Percentiles rank a stretch among this genome's conserved stretches.
phyloP scores from a whole-genome alignment of 1,140 invertebrate genomes.

The Scaptomyza montana region DNA sequence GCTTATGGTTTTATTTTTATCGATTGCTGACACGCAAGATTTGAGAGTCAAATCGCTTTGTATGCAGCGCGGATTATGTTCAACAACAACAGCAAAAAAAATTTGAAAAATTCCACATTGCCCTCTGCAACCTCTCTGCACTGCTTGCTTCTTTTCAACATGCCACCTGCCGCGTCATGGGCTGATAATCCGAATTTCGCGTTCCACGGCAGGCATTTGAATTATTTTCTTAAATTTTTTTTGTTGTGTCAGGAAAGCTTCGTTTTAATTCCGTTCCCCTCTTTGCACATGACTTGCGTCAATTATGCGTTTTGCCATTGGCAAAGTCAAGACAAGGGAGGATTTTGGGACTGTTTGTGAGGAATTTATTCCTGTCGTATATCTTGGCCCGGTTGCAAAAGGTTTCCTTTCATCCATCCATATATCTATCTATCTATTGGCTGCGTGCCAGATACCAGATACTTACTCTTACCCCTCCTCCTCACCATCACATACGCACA shows the following conservation, averaged over 20 bases:
- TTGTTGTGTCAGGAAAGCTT: too few species aligned
- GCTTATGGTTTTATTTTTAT: slow-evolving; percentile 13
- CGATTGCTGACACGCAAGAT: slow-evolving; percentile 21
- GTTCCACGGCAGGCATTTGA: slow-evolving; percentile 44
- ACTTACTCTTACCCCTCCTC: not conserved
- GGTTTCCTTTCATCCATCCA: slow-evolving; percentile 36
- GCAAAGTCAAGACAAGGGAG: not conserved
- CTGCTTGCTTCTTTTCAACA: not conserved
- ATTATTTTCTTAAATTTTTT: slow-evolving; percentile 39
- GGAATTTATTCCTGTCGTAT: slow-evolving; percentile 24
- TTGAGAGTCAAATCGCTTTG: slow-evolving; percentile 15
- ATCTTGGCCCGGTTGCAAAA: not conserved
- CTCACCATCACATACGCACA: slow-evolving; percentile 40
- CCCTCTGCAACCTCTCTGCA: not conserved
- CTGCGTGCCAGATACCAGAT: slow-evolving; percentile 37
- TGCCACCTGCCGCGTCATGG: slow-evolving; percentile 24
- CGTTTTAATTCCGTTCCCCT: not conserved
- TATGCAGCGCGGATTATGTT: slow-evolving; percentile 6
- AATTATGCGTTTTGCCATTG: slow-evolving; percentile 55
- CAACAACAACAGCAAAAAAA: not conserved
- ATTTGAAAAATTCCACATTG: slow-evolving; percentile 18
- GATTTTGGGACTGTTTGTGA: not conserved
- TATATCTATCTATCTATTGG: slow-evolving; percentile 46
- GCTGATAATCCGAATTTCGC: slow-evolving; percentile 33
- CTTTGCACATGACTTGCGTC: slow-evolving; percentile 64